Base-by-base conservation (phyloP, 2,797 vertebrate genomes). In the Enteromius mattozi region DNA sequence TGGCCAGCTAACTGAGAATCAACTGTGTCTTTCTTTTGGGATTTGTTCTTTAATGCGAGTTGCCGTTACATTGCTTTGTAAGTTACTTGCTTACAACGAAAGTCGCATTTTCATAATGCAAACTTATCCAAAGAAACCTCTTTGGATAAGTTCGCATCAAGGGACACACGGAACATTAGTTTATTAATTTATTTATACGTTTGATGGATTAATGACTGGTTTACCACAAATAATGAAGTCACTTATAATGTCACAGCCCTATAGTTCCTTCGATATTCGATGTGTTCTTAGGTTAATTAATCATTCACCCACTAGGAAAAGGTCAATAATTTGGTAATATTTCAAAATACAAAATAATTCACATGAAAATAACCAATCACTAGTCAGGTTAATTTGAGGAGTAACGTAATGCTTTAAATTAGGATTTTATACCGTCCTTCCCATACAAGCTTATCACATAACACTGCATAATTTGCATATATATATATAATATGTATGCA, bases 281-380 rank as follows among this genome's bases (percentile, higher is more conserved):
- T 13, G 30, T 35, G 47, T 1, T 54, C 51, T 54, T 75, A 5
- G 47, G 47, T 14, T 0, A 35, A 75, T 35, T 12, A 35, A 70
- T 42, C 21, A 42, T 30, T 19, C 42, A 27, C 40, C 6, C 24
- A 10, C 24, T 72, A 30, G 5, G 4, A 70, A 72, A 10, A 17
- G 13, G 8, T 59, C 33, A 78, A 13, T 47, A 27, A 49, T 47
- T 78, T 5, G n/a, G 7, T 21, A 30, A 27, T 59, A 30, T 61
- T 61, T 19, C 6, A 13, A 81, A 81, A 81, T 30, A 81, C 30
- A 37, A 69, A 51, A 71, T 12, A 2, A 42, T 59, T 71, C n/a
- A 70, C 9, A 27, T 59, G n/a, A 59, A 72, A 47, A 42, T 72
- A 54, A 45, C 24, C 7, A 81, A 19, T 54, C 9, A 40, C 24